phyloP scores from a whole-genome alignment of 2,888 invertebrate species.

The Lasioglossum vierecki region DNA sequence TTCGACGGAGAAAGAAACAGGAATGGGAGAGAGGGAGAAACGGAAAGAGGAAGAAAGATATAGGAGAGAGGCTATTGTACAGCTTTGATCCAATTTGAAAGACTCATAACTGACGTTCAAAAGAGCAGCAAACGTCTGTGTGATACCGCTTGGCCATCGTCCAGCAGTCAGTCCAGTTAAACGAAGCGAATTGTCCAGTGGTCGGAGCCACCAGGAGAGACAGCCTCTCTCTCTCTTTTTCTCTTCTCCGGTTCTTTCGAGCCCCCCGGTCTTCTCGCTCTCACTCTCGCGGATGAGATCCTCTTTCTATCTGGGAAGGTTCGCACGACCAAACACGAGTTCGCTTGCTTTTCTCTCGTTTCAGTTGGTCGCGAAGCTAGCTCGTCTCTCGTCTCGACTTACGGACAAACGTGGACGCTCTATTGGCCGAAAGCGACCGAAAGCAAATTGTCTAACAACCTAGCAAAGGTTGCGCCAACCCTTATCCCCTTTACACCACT shows the following conservation, averaged over 20 bases:
- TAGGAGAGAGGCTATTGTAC: slow-evolving; percentile 56
- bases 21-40: no score
- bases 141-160: slow-evolving; percentile 74
- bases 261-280: background rate
- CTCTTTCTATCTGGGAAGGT: slow-evolving; percentile 36
- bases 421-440: slow-evolving; percentile 31
- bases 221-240: background rate
- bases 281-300: background rate
- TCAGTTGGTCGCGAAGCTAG: slow-evolving; percentile 14
- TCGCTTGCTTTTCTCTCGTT: slow-evolving; percentile 43
- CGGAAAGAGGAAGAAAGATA: background rate
- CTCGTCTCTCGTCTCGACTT: slow-evolving; percentile 23
- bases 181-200: slow-evolving; percentile 79
- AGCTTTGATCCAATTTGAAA: slow-evolving; percentile 73
- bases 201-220: slow-evolving; percentile 51
- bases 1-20: background rate
- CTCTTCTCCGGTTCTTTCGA: background rate
- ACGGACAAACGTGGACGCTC: slow-evolving; percentile 31
- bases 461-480: slow-evolving; percentile 10
- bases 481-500: background rate
- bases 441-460: slow-evolving; percentile 55
- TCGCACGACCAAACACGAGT: slow-evolving; percentile 39
- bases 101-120: slow-evolving; percentile 75
- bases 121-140: slow-evolving; percentile 74
- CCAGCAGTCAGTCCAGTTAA: slow-evolving; percentile 75